Conservation (phyloP, 1,140 invertebrate genomes). For the Hirudo medicinalis region DNA sequence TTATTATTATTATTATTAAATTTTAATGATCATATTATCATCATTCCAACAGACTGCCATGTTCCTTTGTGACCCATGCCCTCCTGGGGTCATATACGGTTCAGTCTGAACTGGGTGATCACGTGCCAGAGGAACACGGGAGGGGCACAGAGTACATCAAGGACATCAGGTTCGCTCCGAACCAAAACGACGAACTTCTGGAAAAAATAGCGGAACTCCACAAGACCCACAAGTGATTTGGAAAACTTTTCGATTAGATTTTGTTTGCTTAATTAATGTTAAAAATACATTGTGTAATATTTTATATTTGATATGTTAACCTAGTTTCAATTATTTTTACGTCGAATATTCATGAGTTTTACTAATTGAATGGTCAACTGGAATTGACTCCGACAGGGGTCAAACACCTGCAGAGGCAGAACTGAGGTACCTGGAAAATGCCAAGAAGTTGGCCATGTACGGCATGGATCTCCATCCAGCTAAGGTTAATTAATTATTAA, state of each 20-base stretch:
- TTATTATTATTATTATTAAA: too few relatives aligned
- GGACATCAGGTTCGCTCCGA: constrained; percentile 72
- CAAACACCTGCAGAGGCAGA: constrained; percentile 92
- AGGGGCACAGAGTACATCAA: constrained; percentile 59
- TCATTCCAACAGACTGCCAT: not conserved
- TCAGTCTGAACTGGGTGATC: constrained; percentile 93
- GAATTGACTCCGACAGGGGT: constrained; percentile 49
- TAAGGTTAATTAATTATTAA: constrained; percentile 44
- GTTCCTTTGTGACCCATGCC: constrained; percentile 86
- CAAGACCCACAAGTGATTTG: constrained; percentile 74
- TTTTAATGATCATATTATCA: not conserved
- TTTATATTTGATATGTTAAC: too few relatives aligned
- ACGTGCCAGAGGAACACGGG: constrained; percentile 64
- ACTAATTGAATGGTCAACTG: too few relatives aligned
- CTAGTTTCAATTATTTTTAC: too few relatives aligned
- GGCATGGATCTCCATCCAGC: constrained; percentile 89
- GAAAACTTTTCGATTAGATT: not conserved
- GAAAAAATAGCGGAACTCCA: constrained; percentile 89
- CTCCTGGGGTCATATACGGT: constrained; percentile 92
- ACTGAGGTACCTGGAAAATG: constrained; percentile 88
- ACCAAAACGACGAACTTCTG: constrained; percentile 73
- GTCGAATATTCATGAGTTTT: too few relatives aligned
- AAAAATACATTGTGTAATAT: too few relatives aligned
- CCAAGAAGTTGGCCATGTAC: constrained; percentile 95
- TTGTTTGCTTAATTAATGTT: too few relatives aligned